Conservation (phyloP, 2,888 invertebrate species). For the Eucera pruinosa region DNA sequence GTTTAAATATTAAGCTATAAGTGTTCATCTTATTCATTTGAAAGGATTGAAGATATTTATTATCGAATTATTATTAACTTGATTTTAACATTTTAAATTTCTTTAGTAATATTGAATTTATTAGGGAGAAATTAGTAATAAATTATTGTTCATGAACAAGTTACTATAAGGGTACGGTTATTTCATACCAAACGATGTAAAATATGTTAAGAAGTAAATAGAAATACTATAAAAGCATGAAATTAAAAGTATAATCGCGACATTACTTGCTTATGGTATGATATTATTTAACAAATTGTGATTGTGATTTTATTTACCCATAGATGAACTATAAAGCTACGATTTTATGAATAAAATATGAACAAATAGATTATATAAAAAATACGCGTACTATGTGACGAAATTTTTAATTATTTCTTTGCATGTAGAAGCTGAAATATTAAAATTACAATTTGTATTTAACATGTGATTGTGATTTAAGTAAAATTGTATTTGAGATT, state of each 20-base stretch:
- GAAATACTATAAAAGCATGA: not conserved
- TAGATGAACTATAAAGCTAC: not conserved
- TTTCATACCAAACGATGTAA: not conserved
- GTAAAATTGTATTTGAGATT: not conserved
- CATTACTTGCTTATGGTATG: not conserved
- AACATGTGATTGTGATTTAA: not conserved
- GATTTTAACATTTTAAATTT: not conserved
- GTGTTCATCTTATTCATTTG: not conserved
- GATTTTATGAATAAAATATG: not conserved
- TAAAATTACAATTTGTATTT: constrained; percentile 1
- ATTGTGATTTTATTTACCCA: not conserved
- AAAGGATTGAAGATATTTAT: constrained; percentile 1
- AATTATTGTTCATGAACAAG: not conserved
- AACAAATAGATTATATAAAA: not conserved
- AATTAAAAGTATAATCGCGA: not conserved
- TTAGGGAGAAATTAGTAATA: not conserved
- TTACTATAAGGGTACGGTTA: not conserved
- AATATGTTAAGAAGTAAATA: not conserved
- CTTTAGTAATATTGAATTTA: not conserved
- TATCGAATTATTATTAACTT: not conserved
- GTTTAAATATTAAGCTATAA: not conserved
- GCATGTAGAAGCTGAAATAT: not conserved
- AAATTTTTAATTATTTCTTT: not conserved
- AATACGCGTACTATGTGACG: not conserved
- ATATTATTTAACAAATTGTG: not conserved